phyloP scores from a whole-genome alignment of 2,888 invertebrate species.

The Anoncus sp. region DNA sequence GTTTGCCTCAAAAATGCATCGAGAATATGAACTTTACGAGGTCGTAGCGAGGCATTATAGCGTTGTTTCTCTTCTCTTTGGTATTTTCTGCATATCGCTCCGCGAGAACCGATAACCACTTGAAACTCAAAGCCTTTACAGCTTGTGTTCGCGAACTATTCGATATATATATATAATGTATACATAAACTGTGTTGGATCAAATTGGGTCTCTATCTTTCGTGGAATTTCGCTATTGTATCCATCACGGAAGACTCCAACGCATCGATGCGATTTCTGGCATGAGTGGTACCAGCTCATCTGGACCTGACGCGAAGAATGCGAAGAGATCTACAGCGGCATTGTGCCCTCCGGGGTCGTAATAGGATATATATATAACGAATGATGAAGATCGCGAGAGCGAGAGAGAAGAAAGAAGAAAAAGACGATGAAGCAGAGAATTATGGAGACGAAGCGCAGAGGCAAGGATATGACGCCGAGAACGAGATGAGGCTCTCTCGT shows the following conservation, averaged over 20 bases:
- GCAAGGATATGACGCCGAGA: conserved; percentile 50
- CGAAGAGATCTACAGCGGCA: conserved; percentile 42
- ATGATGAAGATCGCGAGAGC: conserved; percentile 39
- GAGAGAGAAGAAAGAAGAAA: conserved; percentile 17
- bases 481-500: conserved; percentile 58
- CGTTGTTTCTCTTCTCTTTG: conserved; percentile 14
- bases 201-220: conserved; percentile 25
- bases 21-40: conserved; percentile 57
- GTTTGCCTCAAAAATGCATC: neutral
- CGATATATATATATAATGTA: conserved; percentile 16
- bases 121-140: conserved; percentile 27
- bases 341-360: conserved; percentile 49
- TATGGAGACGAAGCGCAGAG: conserved; percentile 40
- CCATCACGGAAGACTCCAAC: conserved; percentile 36
- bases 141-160: conserved; percentile 40
- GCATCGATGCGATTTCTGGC: conserved; percentile 33
- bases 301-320: conserved; percentile 13
- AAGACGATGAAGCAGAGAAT: conserved; percentile 32
- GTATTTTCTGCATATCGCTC: conserved; percentile 17
- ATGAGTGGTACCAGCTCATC: conserved; percentile 46
- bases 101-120: conserved; percentile 12
- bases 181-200: conserved; percentile 13
- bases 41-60: conserved; percentile 52
- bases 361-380: conserved; percentile 51
- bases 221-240: conserved; percentile 21